Base-by-base conservation (phyloP, 2,888 invertebrate species). In the Selenia dentaria region DNA sequence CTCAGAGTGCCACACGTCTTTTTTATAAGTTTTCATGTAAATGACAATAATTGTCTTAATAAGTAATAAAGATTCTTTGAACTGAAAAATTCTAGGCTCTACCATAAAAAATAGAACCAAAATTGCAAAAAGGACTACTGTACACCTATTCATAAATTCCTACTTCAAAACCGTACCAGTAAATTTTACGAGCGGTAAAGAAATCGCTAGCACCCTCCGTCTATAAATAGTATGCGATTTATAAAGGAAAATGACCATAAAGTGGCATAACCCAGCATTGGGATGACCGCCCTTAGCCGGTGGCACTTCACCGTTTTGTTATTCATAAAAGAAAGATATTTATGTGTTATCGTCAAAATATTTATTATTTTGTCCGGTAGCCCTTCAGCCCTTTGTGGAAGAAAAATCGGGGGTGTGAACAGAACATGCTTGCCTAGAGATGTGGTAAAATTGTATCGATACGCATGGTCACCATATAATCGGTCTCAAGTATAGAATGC, bases 321-420 rank as follows among this genome's bases (percentile, higher is more conserved):
- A 90, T 90, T 89, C 89, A 89, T 89, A 89, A 86, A 88, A 75
- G 80, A 73, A 72, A 71, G 76, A 88, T 89, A 90, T 90, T 90
- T 90, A 89, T 88, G 87, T 76, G 75, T 83, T 88, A 89, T 89
- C 84, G 87, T 89, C 89, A 88, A 89, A 90, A 89, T 90, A 89
- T 89, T 90, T 90, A 90, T 90, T 89, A 88, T 85, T 87, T 83
- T 80, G 83, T 87, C 87, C 79, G 70, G 81, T 76, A 78, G 82
- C 83, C 80, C 78, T 77, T 73, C 72, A 81, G 83, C 81, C 87
- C 79, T 87, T 89, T 89, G 83, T 84, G 83, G 74, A 84, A 84
- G 64, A 81, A 86, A 84, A 22, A 87, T 73, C 54, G 73, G 76
- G 88, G 83, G 89, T 88, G 89, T 85, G 83, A 86, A 89, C 71